Evolutionary conservation across 2,113 vertebrate genomes (phyloP).

Genomic region (Calypte anna): DNA sequence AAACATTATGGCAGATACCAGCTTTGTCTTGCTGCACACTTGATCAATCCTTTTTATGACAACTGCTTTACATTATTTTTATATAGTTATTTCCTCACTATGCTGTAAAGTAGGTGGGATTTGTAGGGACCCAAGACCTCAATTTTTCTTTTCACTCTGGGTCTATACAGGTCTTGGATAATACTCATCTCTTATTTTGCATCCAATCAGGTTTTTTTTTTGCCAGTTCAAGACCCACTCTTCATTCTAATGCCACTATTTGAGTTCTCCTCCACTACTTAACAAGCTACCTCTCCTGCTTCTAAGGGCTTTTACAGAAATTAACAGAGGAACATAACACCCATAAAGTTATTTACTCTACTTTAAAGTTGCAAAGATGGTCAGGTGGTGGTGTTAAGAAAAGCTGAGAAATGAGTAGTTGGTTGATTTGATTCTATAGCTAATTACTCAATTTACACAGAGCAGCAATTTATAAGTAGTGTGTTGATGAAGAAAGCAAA

Average conservation of each 20-base stretch:
- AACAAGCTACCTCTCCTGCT: neutral
- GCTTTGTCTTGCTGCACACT: neutral
- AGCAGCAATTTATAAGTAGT: neutral
- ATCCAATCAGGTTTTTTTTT: neutral
- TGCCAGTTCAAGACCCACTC: neutral
- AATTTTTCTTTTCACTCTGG: neutral
- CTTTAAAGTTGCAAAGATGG: neutral
- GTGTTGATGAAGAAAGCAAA: neutral
- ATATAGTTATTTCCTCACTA: neutral
- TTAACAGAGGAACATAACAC: neutral
- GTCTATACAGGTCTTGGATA: neutral
- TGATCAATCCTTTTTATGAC: neutral
- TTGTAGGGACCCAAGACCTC: neutral
- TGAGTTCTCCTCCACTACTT: neutral
- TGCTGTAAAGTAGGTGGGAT: neutral
- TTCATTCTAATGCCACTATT: neutral
- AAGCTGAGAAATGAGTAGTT: neutral
- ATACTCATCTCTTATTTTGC: neutral
- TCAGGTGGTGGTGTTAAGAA: neutral
- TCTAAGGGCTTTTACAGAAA: neutral
- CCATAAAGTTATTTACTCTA: neutral
- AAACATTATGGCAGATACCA: neutral
- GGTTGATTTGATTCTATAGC: neutral
- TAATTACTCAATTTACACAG: neutral
- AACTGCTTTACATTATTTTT: neutral